Conservation (phyloP, 2,888 invertebrate genomes). For the Caenorhabditis sp. region DNA sequence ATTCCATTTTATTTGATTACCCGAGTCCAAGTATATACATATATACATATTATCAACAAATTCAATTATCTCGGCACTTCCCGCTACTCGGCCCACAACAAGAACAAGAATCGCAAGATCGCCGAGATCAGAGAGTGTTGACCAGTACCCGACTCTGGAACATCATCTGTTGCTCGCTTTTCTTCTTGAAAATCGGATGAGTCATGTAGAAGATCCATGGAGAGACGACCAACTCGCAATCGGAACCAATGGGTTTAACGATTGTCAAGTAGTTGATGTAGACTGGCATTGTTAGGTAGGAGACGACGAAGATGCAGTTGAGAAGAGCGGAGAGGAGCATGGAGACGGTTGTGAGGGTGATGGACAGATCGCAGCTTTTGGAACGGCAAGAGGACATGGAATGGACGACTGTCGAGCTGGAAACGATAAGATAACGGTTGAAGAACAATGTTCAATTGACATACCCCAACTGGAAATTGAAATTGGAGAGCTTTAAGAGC, state of each 20-base stretch:
- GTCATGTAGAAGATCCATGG: conserved; percentile 21
- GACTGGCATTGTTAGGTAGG: conserved; percentile 5
- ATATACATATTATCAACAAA: no score
- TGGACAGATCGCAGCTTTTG: conserved; percentile 20
- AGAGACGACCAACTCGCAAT: conserved; percentile 10
- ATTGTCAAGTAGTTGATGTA: conserved; percentile 27
- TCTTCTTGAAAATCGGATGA: conserved; percentile 15
- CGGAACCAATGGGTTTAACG: conserved; percentile 22
- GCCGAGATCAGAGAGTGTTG: conserved; percentile 5
- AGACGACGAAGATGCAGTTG: conserved; percentile 30
- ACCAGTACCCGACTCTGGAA: neutral
- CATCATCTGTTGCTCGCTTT: neutral
- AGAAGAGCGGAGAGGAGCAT: conserved; percentile 27
- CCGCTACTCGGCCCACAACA: neutral
- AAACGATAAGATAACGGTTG: no score
- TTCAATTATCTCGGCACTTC: no score
- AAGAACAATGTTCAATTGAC: neutral
- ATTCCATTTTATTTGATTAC: neutral
- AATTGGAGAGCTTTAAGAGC: conserved; percentile 11
- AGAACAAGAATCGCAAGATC: conserved; percentile 3
- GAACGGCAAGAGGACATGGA: conserved; percentile 5
- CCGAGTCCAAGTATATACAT: neutral
- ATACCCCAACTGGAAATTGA: conserved; percentile 3
- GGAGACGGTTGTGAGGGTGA: conserved; percentile 13
- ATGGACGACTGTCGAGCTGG: no score